Evolutionary conservation across 2,113 vertebrate genomes (phyloP).

Genomic region (Hucho hucho): DNA sequence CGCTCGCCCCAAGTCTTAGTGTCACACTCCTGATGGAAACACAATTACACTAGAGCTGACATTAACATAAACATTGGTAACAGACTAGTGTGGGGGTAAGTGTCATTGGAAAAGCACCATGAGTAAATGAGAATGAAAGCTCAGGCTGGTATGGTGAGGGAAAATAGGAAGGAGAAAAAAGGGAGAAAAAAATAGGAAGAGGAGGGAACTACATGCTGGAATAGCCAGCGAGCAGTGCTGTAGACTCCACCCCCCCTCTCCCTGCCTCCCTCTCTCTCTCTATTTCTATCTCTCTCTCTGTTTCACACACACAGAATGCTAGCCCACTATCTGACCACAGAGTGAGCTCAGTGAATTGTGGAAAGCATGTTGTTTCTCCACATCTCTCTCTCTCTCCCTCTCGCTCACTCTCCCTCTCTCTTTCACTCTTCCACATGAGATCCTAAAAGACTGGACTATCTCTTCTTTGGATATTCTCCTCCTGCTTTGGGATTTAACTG

Average conservation of each 20-base stretch:
- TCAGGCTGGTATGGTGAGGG: background rate
- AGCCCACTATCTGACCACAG: constrained; percentile 46
- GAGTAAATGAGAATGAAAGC: background rate
- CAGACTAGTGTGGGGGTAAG: too few relatives aligned
- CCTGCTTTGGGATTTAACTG: constrained; percentile 16
- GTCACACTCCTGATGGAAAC: too few relatives aligned
- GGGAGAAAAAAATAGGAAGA: constrained; percentile 5
- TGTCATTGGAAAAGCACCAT: background rate
- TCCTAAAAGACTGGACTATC: background rate
- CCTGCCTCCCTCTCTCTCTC: constrained; percentile 11
- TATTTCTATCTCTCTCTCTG: constrained; percentile 43
- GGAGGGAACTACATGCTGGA: constrained; percentile 13
- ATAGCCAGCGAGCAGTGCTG: constrained; percentile 35
- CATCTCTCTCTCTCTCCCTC: constrained; percentile 15
- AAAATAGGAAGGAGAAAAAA: background rate
- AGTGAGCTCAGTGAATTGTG: constrained; percentile 35
- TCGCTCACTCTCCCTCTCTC: background rate
- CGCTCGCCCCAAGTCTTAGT: too few relatives aligned
- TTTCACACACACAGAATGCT: constrained; percentile 34
- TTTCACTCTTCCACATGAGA: constrained; percentile 35
- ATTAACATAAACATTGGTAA: too few relatives aligned
- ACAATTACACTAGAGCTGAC: too few relatives aligned
- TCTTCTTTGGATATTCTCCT: constrained; percentile 12
- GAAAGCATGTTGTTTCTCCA: constrained; percentile 17
- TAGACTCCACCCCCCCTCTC: constrained; percentile 20